phyloP scores from a whole-genome alignment of 2,797 vertebrate genomes.

The Myotis myotis region DNA sequence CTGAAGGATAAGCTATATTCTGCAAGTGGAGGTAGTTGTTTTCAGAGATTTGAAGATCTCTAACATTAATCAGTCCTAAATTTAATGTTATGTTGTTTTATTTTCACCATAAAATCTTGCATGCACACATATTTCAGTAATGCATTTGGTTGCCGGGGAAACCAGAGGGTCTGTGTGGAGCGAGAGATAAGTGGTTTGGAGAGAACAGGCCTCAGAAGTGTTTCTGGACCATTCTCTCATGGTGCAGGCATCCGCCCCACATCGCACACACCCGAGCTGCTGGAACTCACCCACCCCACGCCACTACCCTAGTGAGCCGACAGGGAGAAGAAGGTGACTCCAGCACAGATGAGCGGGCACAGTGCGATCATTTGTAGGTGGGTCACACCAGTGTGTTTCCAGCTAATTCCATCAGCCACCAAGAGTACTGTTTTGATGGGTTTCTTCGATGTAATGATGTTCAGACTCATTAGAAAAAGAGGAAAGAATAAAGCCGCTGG shows the following conservation, averaged over 20 bases:
- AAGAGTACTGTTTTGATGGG: neutral
- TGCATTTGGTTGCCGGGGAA: constrained; percentile 38
- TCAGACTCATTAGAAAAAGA: neutral
- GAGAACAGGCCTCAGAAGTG: neutral
- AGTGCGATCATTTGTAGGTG: neutral
- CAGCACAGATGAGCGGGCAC: neutral
- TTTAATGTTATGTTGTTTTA: neutral
- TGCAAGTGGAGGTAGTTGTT: neutral
- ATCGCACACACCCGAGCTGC: neutral
- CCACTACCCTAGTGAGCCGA: neutral
- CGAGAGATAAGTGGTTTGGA: neutral
- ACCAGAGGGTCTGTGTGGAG: neutral
- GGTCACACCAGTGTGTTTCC: neutral
- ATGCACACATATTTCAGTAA: neutral
- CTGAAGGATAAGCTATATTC: neutral
- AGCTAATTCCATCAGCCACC: neutral
- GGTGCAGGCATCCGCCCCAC: neutral
- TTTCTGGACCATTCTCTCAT: neutral
- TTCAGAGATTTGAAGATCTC: neutral
- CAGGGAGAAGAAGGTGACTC: neutral
- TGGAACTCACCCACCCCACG: neutral
- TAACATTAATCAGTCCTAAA: neutral
- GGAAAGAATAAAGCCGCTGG: neutral
- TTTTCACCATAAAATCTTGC: neutral
- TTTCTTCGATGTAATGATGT: neutral